Evolutionary conservation across 2,888 invertebrate genomes (phyloP).

Genomic region (Mesochorus sp.): DNA sequence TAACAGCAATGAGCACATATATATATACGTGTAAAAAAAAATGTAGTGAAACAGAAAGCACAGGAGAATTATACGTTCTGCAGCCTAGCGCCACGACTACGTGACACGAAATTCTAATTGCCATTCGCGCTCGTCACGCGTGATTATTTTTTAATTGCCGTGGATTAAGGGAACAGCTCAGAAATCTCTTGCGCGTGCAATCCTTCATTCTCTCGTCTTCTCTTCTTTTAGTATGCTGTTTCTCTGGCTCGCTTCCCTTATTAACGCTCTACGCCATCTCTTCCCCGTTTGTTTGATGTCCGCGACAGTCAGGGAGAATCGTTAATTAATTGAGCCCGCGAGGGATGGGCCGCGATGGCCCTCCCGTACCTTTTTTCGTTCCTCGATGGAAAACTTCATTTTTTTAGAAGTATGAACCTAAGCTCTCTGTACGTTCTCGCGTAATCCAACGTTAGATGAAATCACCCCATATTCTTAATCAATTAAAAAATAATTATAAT

Average conservation of each 20-base stretch:
- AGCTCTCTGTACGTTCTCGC: background rate
- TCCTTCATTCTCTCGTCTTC: conserved; percentile 5
- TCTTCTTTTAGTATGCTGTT: background rate
- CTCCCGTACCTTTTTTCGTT: background rate
- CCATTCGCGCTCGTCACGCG: conserved; percentile 72
- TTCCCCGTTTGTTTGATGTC: conserved; percentile 64
- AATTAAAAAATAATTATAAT: too few species aligned
- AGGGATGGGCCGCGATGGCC: background rate
- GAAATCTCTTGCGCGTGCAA: conserved; percentile 37
- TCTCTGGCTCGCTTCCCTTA: conserved; percentile 26
- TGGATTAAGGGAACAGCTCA: conserved; percentile 69
- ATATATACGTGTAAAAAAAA: background rate
- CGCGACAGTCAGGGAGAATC: conserved; percentile 38
- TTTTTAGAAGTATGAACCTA: background rate
- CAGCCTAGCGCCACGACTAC: conserved; percentile 65
- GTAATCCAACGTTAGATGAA: too few species aligned
- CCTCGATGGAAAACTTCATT: background rate
- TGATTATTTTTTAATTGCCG: conserved; percentile 79
- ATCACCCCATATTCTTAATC: too few species aligned
- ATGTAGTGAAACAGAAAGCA: background rate
- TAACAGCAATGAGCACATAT: background rate
- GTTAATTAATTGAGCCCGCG: conserved; percentile 42
- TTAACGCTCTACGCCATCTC: conserved; percentile 30
- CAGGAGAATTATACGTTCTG: conserved; percentile 61
- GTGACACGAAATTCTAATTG: conserved; percentile 76